Evolutionary conservation across 64 coral and sea anemone species (phyloP), one percentile per base, ranked within the genome.

Genomic region (Acropora yongei): DNA sequence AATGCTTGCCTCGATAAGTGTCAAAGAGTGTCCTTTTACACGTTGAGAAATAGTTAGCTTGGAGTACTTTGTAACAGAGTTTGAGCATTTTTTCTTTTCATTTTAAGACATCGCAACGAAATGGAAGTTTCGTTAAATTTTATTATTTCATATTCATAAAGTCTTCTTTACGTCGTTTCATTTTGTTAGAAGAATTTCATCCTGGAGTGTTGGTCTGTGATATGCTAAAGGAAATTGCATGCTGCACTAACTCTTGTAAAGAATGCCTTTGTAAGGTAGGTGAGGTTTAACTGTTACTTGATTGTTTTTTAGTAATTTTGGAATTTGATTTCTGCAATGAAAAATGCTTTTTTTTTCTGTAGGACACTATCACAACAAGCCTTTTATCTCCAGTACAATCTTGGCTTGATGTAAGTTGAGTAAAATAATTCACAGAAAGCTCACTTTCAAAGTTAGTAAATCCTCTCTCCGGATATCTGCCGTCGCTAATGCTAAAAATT

Each of bases 221-320:
- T 71, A 93, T 98, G 4, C 78, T 98, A 7, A 95, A 98, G 79
- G 86, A 98, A 57, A 93, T 98, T 76, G 90, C 96, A 76, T 76
- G 74, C 57, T 93, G 89, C 16, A 93, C 82, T 9, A 91, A 74
- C 7, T 91, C 96, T 6, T 93, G 90, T 74, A 91, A 87, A 90
- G 91, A 93, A 57, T 93, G 93, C 66, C 68, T 98, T 41, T 98
- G 96, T 78, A 98, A 98, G 93, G 96, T 98, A 12, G 89, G 86
- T 75, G n/a, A 9, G 68, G 6, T 58, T 61, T 11, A 74, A 30
- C 30, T 30, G 30, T 30, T 30, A 30, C 30, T 11, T 75, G 65
- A 14, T 1, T 91, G 19, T 6, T 20, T 51, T 55, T 79, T 10
- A 61, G 40, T 48, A 48, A 63, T 8, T 8, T 41, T 1, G 8